Evolutionary conservation across 1,140 invertebrate genomes (phyloP), one percentile per base, ranked within the genome.

Genomic region (Psilanteris sp.): DNA sequence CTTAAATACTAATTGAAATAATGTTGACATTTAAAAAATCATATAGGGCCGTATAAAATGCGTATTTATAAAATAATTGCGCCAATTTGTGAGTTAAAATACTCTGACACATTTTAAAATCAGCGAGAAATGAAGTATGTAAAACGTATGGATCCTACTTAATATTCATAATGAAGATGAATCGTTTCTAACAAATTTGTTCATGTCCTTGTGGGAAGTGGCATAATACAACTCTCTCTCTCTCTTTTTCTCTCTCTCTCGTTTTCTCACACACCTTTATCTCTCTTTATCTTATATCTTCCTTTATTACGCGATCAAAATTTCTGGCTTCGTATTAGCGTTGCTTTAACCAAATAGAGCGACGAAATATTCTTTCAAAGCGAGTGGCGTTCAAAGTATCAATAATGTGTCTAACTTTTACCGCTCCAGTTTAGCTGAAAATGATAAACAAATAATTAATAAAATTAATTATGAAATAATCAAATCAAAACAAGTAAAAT

Each of bases 391-490:
- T 57, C 37, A 66, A 34, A 64, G 15, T 66, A 62, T 44, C 55
- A 16, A 54, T 44, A 36, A 78, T 72, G 59, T 43, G 73, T 70
- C 67, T 77, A 71, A 82, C 77, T 82, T 26, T 83, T 66, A 83
- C 81, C 73, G 78, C 82, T 87, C 82, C 79, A 77, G 71, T 82
- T 88, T 88, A 88, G 62, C 87, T 88, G 85, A 74, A 88, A 88
- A 62, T 9, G 5, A 3, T 20, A 2, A 20, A 20, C 5, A n/a
- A n/a, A n/a, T n/a, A n/a, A n/a, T n/a, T n/a, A n/a, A n/a, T n/a
- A n/a, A n/a, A n/a, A n/a, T n/a, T n/a, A n/a, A n/a, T n/a, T n/a
- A n/a, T n/a, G n/a, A n/a, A n/a, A n/a, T n/a, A n/a, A n/a, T n/a
- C n/a, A n/a, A n/a, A n/a, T n/a, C n/a, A n/a, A n/a, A n/a, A n/a